phyloP scores from a whole-genome alignment of 2,888 invertebrate genomes.

The Drepana falcataria region DNA sequence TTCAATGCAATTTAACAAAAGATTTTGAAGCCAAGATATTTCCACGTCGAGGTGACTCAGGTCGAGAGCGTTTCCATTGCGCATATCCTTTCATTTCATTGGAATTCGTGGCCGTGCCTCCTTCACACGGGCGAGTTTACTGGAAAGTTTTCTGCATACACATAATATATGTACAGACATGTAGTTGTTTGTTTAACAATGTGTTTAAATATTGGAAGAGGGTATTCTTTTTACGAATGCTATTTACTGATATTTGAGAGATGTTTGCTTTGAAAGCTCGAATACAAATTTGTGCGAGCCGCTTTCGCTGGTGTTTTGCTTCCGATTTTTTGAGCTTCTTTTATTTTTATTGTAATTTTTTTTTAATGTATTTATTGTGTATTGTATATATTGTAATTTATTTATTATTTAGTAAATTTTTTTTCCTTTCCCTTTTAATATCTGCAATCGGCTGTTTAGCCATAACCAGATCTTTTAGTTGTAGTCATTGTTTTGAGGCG shows the following conservation, averaged over 20 bases:
- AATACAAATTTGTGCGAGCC: not conserved
- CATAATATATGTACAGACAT: not conserved
- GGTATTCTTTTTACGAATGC: not conserved
- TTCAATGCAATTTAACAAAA: conserved; percentile 22
- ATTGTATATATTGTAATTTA: no score
- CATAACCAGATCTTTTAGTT: no score
- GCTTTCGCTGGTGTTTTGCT: not conserved
- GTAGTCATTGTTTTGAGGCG: no score
- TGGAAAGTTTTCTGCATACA: conserved; percentile 10
- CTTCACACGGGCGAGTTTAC: conserved; percentile 32
- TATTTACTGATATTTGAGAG: not conserved
- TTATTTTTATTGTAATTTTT: not conserved
- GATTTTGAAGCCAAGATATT: conserved; percentile 42
- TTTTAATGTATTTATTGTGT: not conserved
- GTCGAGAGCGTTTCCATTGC: conserved; percentile 52
- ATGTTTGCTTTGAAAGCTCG: not conserved
- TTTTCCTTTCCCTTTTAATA: no score
- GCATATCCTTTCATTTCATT: conserved; percentile 70
- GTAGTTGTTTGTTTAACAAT: not conserved
- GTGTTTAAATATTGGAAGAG: not conserved
- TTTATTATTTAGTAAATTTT: no score
- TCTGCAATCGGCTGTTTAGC: no score
- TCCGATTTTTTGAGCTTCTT: not conserved
- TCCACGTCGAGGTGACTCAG: conserved; percentile 40
- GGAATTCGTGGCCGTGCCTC: conserved; percentile 54